Percentiles rank a stretch among this genome's conserved stretches.
Evolutionary conservation across 1,140 invertebrate species (phyloP).

Genomic region (Vanessa atalanta): DNA sequence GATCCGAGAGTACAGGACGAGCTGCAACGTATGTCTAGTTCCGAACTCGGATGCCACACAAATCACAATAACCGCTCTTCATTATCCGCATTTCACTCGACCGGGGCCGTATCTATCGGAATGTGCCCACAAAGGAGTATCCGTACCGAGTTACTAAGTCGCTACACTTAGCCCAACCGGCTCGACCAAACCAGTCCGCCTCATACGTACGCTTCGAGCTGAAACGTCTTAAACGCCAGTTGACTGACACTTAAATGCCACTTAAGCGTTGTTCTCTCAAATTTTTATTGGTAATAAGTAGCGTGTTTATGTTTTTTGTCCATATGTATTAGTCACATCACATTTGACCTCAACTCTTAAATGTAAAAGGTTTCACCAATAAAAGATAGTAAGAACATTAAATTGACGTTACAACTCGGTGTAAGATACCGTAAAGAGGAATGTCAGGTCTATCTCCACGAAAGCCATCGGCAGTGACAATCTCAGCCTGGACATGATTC

Average conservation of each 20-base stretch:
- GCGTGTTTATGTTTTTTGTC: conserved; percentile 52
- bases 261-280: conserved; percentile 73
- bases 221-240: conserved; percentile 67
- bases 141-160: conserved; percentile 64
- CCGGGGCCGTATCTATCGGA: conserved; percentile 69
- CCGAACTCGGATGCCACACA: conserved; percentile 62
- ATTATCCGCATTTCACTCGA: conserved; percentile 73
- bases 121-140: conserved; percentile 74
- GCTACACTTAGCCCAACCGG: conserved; percentile 72
- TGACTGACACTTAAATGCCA: conserved; percentile 78
- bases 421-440: too few relatives aligned
- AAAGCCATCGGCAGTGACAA: too few relatives aligned
- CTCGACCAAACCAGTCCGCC: conserved; percentile 71
- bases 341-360: conserved; percentile 40
- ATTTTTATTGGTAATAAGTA: conserved; percentile 76
- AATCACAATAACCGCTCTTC: conserved; percentile 75
- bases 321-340: conserved; percentile 36
- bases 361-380: conserved; percentile 37
- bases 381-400: conserved; percentile 28
- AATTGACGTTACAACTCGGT: conserved; percentile 16
- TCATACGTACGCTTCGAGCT: conserved; percentile 31
- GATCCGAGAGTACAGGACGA: conserved; percentile 43
- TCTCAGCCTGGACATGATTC: too few relatives aligned
- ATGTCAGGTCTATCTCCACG: too few relatives aligned
- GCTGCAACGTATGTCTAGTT: conserved; percentile 54